Evolutionary conservation across 2,888 invertebrate species (phyloP), one percentile per base, ranked within the genome.

Genomic region (Trachelus iudaicus): DNA sequence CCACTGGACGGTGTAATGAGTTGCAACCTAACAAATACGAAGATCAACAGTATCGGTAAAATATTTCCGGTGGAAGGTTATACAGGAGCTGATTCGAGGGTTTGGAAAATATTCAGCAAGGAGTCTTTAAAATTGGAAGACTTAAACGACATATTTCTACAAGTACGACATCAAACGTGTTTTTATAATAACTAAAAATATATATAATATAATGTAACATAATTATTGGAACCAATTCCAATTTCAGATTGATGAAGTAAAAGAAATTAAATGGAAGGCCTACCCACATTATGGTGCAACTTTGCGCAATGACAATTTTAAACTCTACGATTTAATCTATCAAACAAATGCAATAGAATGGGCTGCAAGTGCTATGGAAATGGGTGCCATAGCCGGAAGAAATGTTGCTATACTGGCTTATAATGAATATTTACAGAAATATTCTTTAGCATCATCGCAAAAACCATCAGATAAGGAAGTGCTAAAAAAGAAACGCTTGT

Each of bases 291-390:
- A 94, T 85, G 86, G 90, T 12, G 83, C 87, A 12, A 73, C 82
- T 12, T 34, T 78, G 9, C 83, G 83, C 37, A 88, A 83, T 6
- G 89, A 92, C 56, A 90, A 91, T 35, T 94, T 94, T 86, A 91
- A 92, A 73, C 86, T 94, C 13, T 88, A 93, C 82, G 90, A 93
- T 71, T 89, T 91, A 31, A 84, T 95, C 74, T 95, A 93, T 87
- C 93, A 95, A 85, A 87, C 94, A 0, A 95, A 94, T 91, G 93
- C 94, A 9, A 93, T 95, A 76, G 95, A 95, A 87, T 93, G 93
- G 93, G 93, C 93, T 2, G 94, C 94, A 0, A 94, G 94, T 86
- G 94, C 95, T 0, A 95, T 95, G 93, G 95, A 95, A 91, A 95
- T 94, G 94, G 93, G 93, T 86, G 92, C 92, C 11, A 93, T 95